phyloP scores from a whole-genome alignment of 2,797 vertebrate genomes.

The Fundulus diaphanus region DNA sequence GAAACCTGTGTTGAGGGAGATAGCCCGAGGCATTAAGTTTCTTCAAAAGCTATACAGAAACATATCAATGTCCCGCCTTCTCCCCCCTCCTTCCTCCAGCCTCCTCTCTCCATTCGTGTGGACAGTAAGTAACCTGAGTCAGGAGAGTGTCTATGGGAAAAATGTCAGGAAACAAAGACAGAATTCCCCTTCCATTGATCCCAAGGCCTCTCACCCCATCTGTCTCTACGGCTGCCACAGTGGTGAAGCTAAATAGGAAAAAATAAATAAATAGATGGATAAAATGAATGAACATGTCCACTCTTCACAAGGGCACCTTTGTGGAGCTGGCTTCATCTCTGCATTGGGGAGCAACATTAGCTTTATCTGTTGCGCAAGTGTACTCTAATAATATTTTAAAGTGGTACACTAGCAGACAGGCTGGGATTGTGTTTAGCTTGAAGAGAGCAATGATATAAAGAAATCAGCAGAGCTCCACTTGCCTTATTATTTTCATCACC shows the following conservation, averaged over 20 bases:
- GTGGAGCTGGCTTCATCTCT: constrained; percentile 55
- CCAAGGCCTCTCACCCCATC: constrained; percentile 62
- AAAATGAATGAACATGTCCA: constrained; percentile 48
- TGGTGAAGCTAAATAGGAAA: constrained; percentile 61
- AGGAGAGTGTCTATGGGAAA: constrained; percentile 79
- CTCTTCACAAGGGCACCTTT: constrained; percentile 75
- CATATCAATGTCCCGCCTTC: constrained; percentile 59
- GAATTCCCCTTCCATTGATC: constrained; percentile 74
- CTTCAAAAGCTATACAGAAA: constrained; percentile 77
- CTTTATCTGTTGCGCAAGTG: constrained; percentile 50
- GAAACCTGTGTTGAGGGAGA: constrained; percentile 77
- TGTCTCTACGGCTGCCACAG: constrained; percentile 68
- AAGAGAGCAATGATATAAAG: constrained; percentile 60
- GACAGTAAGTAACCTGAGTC: constrained; percentile 82
- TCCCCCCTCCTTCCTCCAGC: constrained; percentile 46
- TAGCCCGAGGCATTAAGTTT: constrained; percentile 80
- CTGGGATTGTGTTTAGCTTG: constrained; percentile 56
- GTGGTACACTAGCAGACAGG: constrained; percentile 59
- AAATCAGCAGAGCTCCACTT: constrained; percentile 65
- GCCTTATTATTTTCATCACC: constrained; percentile 70
- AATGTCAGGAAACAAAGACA: constrained; percentile 81
- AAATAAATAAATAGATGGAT: constrained; percentile 71
- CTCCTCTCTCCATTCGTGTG: constrained; percentile 54
- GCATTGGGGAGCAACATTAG: constrained; percentile 54
- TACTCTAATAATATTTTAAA: constrained; percentile 79